Evolutionary conservation across 2,797 vertebrate species (phyloP).

Genomic region (Coranthus polyacanthus): DNA sequence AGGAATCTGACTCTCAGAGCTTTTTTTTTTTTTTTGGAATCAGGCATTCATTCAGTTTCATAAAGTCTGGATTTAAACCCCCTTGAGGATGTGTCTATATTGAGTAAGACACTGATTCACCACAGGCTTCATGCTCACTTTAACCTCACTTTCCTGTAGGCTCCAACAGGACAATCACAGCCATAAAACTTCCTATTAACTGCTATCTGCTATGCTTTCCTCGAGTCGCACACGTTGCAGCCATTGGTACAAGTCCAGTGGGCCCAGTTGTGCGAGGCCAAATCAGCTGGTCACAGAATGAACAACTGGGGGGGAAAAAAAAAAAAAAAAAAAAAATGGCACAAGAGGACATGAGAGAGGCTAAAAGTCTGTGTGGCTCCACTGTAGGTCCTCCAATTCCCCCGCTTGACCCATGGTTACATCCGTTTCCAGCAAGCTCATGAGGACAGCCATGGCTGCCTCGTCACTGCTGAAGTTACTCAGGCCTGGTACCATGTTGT

Average conservation of each 20-base stretch:
- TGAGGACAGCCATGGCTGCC: slow-evolving; percentile 96
- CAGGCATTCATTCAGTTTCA: slow-evolving; percentile 19
- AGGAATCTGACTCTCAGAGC: slow-evolving; percentile 31
- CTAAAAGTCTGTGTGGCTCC: slow-evolving; percentile 65
- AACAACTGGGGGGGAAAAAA: slow-evolving; percentile 9
- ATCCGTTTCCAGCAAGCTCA: slow-evolving; percentile 97
- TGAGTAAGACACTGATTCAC: slow-evolving; percentile 53
- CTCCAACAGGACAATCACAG: slow-evolving; percentile 7
- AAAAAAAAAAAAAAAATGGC: no score
- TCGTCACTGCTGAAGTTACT: slow-evolving; percentile 94
- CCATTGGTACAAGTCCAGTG: slow-evolving; percentile 40
- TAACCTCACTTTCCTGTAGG: neutral
- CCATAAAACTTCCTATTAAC: slow-evolving; percentile 12
- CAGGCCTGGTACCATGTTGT: slow-evolving; percentile 92
- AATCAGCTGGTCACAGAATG: slow-evolving; percentile 12
- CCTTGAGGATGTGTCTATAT: slow-evolving; percentile 43
- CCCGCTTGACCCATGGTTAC: slow-evolving; percentile 91
- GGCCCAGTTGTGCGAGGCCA: slow-evolving; percentile 35
- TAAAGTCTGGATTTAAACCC: slow-evolving; percentile 19
- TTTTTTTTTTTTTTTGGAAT: no score
- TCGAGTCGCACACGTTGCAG: slow-evolving; percentile 22
- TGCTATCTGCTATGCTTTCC: neutral
- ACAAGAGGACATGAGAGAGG: slow-evolving; percentile 19
- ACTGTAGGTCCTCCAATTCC: slow-evolving; percentile 94
- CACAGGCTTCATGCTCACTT: slow-evolving; percentile 21